A percentile compares a stretch with the other conserved stretches of the same genome.
Evolutionary conservation across 2,797 vertebrate species (phyloP).

Genomic region (Pseudochirops corinnae): DNA sequence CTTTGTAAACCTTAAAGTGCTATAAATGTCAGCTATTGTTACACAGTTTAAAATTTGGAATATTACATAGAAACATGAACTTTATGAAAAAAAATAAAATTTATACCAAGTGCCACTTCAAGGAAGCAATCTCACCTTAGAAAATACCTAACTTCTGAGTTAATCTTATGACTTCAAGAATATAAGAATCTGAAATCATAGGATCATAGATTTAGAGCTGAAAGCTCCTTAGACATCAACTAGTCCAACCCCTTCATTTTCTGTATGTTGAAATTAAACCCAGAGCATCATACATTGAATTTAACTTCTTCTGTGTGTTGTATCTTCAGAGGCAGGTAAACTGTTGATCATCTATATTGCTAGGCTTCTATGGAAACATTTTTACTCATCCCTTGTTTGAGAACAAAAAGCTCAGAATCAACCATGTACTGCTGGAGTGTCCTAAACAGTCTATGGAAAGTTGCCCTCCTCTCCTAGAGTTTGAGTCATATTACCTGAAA

Average conservation of each 20-base stretch:
- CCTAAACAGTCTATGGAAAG: neutral
- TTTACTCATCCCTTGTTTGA: conserved; percentile 63
- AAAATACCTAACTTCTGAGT: neutral
- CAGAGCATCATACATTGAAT: neutral
- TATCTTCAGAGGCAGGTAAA: conserved; percentile 71
- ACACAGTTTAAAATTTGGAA: neutral
- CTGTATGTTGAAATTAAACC: neutral
- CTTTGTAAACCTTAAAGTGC: too few relatives aligned
- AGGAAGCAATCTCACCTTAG: neutral
- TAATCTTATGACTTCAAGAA: neutral
- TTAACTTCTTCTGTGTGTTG: conserved; percentile 45
- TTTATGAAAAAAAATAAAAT: neutral
- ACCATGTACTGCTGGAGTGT: conserved; percentile 65
- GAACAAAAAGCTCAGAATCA: conserved; percentile 78
- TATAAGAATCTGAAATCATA: neutral
- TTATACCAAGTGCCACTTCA: neutral
- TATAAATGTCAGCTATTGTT: too few relatives aligned
- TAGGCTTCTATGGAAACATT: conserved; percentile 27
- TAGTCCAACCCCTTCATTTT: neutral
- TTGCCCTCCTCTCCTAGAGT: conserved; percentile 59
- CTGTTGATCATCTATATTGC: conserved; percentile 58
- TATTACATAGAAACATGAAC: neutral
- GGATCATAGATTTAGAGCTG: neutral
- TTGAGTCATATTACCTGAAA: conserved; percentile 51
- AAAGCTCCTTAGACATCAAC: neutral